Conservation (phyloP, 2,113 vertebrate genomes). For the Notiomystis cincta region DNA sequence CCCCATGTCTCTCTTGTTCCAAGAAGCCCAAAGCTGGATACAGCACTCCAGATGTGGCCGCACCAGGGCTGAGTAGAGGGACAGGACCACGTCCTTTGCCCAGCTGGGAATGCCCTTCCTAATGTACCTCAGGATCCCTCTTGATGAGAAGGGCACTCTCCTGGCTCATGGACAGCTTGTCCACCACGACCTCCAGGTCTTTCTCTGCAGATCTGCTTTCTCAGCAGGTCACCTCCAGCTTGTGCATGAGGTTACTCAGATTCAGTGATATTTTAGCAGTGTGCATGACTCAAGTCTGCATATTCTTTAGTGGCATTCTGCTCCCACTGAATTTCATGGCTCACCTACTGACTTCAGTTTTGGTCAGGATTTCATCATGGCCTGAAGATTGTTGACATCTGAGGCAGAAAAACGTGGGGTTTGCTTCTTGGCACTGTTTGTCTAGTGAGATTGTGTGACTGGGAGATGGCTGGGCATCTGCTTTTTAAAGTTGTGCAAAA, state of each 20-base stretch:
- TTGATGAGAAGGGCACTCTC: not conserved
- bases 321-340: not conserved
- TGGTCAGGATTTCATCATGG: not conserved
- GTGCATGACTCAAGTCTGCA: fast-evolving
- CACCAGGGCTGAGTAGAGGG: not conserved
- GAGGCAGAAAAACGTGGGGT: not conserved
- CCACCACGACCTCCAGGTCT: not conserved
- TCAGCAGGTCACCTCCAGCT: not conserved
- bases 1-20: not conserved
- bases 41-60: not conserved
- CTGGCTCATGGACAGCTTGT: not conserved
- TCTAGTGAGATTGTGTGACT: not conserved
- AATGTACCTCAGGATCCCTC: not conserved
- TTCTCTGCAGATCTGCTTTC: not conserved
- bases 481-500: not conserved
- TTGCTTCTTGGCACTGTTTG: not conserved
- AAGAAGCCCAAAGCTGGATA: not conserved
- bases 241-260: not conserved
- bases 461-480: not conserved
- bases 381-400: not conserved
- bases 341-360: not conserved
- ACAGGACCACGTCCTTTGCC: not conserved
- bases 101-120: not conserved
- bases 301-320: not conserved
- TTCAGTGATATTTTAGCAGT: not conserved